Conservation (phyloP, 2,113 vertebrate species). For the Lophochroa leadbeateri region DNA sequence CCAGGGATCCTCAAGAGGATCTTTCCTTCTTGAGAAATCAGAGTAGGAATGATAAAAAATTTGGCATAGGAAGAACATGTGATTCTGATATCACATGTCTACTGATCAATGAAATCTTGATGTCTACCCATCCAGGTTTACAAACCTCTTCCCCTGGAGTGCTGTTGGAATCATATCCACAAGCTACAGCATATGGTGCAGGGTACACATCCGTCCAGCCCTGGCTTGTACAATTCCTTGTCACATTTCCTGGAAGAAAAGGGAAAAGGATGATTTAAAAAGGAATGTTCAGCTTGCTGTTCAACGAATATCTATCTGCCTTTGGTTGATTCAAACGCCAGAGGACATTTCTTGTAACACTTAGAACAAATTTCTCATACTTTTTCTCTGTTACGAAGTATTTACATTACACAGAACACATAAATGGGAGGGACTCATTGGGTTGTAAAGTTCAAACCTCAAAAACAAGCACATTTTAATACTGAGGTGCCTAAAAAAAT, state of each 20-base stretch:
- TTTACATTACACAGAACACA: neutral
- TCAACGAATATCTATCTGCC: neutral
- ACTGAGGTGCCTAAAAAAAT: neutral
- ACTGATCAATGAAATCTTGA: too few relatives aligned
- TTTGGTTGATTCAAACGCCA: neutral
- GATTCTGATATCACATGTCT: neutral
- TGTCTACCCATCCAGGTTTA: neutral
- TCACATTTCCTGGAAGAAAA: conserved; percentile 84
- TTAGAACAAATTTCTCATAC: neutral
- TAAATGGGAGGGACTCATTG: neutral
- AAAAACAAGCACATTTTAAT: neutral
- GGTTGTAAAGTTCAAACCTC: neutral
- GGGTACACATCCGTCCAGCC: conserved; percentile 88
- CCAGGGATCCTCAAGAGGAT: neutral
- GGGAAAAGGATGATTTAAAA: neutral
- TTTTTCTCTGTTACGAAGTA: neutral
- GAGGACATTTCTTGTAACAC: neutral
- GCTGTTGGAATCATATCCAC: conserved; percentile 82
- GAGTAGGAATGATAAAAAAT: neutral
- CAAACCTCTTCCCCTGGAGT: conserved; percentile 80
- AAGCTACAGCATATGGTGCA: conserved; percentile 78
- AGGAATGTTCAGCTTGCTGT: accelerated
- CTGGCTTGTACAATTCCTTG: conserved; percentile 85
- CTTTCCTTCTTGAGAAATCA: neutral
- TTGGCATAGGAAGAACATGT: accelerated